Evolutionary conservation across 2,888 invertebrate genomes (phyloP).

Genomic region (Nysson spinosus): DNA sequence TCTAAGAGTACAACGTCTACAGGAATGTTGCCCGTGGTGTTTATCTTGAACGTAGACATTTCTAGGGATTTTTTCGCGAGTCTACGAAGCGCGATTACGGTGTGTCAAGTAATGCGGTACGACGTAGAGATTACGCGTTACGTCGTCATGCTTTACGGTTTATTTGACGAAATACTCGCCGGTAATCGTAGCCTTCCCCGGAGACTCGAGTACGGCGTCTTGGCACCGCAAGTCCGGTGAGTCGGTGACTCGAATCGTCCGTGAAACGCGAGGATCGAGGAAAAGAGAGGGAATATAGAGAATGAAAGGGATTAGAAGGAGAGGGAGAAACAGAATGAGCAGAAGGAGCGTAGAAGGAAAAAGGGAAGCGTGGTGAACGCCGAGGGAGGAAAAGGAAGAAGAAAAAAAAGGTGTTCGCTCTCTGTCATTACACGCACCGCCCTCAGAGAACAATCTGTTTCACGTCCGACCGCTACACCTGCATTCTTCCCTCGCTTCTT

Average conservation of each 20-base stretch:
- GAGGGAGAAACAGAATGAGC: not conserved
- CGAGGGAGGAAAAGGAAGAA: not conserved
- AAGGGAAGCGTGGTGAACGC: not conserved
- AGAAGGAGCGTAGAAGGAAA: not conserved
- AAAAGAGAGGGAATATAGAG: not conserved
- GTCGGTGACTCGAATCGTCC: not conserved
- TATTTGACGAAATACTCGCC: slow-evolving; percentile 60
- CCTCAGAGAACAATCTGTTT: slow-evolving; percentile 46
- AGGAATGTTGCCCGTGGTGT: no score
- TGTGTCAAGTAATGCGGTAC: no score
- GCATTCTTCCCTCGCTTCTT: no score
- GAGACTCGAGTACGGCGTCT: not conserved
- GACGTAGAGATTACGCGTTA: slow-evolving; percentile 48
- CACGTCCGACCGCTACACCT: slow-evolving; percentile 34
- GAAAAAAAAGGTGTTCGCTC: slow-evolving; percentile 13
- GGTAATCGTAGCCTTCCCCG: slow-evolving; percentile 50
- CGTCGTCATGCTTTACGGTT: slow-evolving; percentile 53
- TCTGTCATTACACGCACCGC: slow-evolving; percentile 36
- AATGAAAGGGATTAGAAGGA: no score
- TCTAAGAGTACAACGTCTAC: no score
- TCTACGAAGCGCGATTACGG: no score
- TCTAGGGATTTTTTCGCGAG: no score
- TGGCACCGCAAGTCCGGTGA: no score
- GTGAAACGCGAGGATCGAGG: not conserved
- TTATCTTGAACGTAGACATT: no score